Evolutionary conservation across 1,140 invertebrate species (phyloP).

Genomic region (Bemisia tabaci): DNA sequence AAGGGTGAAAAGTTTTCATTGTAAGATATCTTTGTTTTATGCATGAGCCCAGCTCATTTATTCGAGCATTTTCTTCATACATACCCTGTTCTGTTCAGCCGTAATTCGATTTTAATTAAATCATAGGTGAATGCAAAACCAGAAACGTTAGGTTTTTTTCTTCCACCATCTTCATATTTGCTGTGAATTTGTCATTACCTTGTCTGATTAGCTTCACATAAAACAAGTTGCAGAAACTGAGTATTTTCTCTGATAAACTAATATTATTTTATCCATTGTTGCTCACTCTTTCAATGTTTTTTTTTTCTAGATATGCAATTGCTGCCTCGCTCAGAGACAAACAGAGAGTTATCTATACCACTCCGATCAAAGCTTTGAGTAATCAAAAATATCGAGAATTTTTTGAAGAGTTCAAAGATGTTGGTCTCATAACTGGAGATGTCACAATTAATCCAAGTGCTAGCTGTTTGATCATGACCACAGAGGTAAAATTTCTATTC

Average conservation of each 20-base stretch:
- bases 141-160: constrained; percentile 1
- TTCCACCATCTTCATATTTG: too few species aligned
- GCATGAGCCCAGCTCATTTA: too few species aligned
- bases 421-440: constrained; percentile 96
- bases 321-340: constrained; percentile 52
- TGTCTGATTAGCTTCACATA: neutral
- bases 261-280: constrained; percentile 1
- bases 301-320: constrained; percentile 48
- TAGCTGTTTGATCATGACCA: constrained; percentile 98
- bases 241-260: neutral
- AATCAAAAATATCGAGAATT: constrained; percentile 99
- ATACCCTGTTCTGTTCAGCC: too few species aligned
- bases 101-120: too few species aligned
- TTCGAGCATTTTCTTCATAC: too few species aligned
- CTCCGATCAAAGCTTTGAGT: constrained; percentile 97
- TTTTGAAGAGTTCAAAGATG: constrained; percentile 93
- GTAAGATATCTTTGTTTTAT: too few species aligned
- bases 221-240: too few species aligned
- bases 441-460: constrained; percentile 98
- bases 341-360: constrained; percentile 96
- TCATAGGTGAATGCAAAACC: too few species aligned
- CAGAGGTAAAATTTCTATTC: constrained; percentile 52
- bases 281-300: constrained; percentile 13
- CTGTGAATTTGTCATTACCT: too few species aligned
- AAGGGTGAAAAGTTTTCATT: too few species aligned